Evolutionary conservation across 2,113 vertebrate genomes (phyloP).

Genomic region (Neoarius graeffei): DNA sequence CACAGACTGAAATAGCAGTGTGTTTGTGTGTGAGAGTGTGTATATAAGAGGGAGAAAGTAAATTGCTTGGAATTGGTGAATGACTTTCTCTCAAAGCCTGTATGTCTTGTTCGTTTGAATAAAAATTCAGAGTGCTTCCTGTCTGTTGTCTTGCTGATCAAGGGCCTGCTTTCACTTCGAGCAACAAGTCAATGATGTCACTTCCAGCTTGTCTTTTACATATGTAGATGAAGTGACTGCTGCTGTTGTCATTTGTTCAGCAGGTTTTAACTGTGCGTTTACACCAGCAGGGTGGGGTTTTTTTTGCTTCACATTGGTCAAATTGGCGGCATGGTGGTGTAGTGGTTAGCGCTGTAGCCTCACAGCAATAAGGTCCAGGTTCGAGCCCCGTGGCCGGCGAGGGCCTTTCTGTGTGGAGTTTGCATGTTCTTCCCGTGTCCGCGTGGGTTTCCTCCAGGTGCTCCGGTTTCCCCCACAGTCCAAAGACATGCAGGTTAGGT

Average conservation of each 20-base stretch:
- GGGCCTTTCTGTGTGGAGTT: too few relatives aligned
- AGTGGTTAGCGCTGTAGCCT: too few relatives aligned
- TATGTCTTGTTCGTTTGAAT: background rate
- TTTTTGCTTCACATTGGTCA: background rate
- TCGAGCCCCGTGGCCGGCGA: too few relatives aligned
- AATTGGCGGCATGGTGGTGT: too few relatives aligned
- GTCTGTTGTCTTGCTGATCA: background rate
- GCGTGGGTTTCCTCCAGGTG: too few relatives aligned
- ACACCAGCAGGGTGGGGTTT: background rate
- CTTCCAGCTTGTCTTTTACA: background rate
- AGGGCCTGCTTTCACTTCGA: background rate
- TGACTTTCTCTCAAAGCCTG: background rate
- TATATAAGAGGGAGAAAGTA: background rate
- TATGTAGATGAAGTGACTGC: background rate
- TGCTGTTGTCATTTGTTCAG: background rate
- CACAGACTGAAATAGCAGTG: constrained; percentile 25
- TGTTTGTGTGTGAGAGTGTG: constrained; percentile 38
- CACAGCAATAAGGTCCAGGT: too few relatives aligned
- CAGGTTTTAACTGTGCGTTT: background rate
- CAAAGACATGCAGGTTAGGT: too few relatives aligned
- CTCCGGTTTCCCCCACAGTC: too few relatives aligned
- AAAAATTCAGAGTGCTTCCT: background rate
- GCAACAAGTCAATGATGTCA: background rate
- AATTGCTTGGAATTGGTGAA: background rate
- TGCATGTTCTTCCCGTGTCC: too few relatives aligned